Base-by-base conservation (phyloP, 2,888 invertebrate species). In the Linnaemya vulpina region DNA sequence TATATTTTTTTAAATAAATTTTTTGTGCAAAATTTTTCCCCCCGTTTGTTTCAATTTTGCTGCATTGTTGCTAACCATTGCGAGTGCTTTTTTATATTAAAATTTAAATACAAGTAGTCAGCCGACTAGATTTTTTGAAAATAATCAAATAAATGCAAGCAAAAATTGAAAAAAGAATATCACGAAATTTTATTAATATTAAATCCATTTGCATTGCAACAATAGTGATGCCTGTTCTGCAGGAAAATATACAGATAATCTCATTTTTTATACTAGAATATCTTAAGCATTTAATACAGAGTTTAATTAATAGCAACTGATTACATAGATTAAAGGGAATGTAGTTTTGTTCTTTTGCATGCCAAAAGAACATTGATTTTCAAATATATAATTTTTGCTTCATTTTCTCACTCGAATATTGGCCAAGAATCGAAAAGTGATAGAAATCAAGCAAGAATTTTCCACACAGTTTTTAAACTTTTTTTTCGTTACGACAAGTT, bases 81-180 rank as follows among this genome's bases (percentile, higher is more conserved):
- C 38, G 55, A 38, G 63, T 63, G 22, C 65, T 20, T 55, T 75
- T 68, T 53, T 68, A 68, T 74, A 81, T 81, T 81, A 81, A 75
- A 60, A 68, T 81, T 81, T 70, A 68, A 75, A 75, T 81, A 55
- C 35, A 75, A 70, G 75, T 75, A 75, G 81, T 62, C 74, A 75
- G 81, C 53, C 74, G 58, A 75, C 40, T 68, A 46, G 30, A 75
- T 25, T 58, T 71, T 70, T 49, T 38, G 30, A 13, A 43, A 38
- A 20, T 22, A 38, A 25, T 30, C 13, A 38, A 51, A 51, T n/a
- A 60, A 67, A n/a, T 43, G 22, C 13, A 62, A 22, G n/a, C 15
- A 46, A 11, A 35, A 55, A 0, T n/a, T 8, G 35, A 35, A 62
- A 63, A 75, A 63, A 63, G 17, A 49, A 65, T 49, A 65, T 65